Conservation (phyloP, 2,888 invertebrate genomes). For the Blomia tropicalis region DNA sequence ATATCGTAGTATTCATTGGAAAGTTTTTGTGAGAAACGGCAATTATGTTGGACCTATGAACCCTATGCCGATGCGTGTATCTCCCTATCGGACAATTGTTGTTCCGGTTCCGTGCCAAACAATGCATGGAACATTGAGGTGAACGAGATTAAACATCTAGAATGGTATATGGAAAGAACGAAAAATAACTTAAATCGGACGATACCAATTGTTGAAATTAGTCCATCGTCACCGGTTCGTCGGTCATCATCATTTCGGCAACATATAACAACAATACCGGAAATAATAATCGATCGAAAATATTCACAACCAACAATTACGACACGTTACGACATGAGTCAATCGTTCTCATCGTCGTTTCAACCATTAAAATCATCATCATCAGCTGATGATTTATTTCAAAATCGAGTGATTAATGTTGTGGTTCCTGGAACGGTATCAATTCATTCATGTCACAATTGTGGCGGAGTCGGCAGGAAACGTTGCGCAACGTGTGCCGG, state of each 20-base stretch:
- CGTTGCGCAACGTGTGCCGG: slow-evolving; percentile 37
- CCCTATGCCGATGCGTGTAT: slow-evolving; percentile 36
- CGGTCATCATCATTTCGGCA: no score
- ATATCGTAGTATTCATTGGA: slow-evolving; percentile 40
- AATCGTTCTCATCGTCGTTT: slow-evolving; percentile 29
- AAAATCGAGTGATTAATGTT: slow-evolving; percentile 37
- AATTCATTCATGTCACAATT: slow-evolving; percentile 38
- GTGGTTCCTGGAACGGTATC: slow-evolving; percentile 42
- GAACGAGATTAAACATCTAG: neutral
- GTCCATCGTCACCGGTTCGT: neutral
- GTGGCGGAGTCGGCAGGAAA: slow-evolving; percentile 36
- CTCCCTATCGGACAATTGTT: neutral
- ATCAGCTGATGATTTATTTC: slow-evolving; percentile 37
- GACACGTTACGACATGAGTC: neutral
- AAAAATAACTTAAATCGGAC: neutral
- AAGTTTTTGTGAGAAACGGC: slow-evolving; percentile 41
- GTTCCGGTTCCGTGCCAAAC: slow-evolving; percentile 30
- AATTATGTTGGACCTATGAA: slow-evolving; percentile 41
- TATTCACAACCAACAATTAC: neutral
- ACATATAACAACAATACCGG: no score
- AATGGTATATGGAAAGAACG: neutral
- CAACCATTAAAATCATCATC: no score
- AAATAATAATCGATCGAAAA: neutral
- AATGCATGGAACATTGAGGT: slow-evolving; percentile 39
- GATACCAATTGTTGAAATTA: neutral